phyloP scores from a whole-genome alignment of 2,797 vertebrate genomes.

The Amblyraja radiata region DNA sequence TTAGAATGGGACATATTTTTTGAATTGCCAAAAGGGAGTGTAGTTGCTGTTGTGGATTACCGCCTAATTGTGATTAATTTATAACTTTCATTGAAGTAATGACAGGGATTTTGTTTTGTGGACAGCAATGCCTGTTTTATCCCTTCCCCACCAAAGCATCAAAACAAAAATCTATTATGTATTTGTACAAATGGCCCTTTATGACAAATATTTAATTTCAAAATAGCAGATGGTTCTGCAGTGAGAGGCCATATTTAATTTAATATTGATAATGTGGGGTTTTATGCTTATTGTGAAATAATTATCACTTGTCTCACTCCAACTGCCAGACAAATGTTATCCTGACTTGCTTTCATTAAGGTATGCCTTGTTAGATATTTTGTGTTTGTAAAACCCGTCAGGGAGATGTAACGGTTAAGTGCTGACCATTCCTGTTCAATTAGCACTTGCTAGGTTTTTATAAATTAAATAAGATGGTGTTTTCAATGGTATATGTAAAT shows the following conservation, averaged over 20 bases:
- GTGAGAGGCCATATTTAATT: background rate
- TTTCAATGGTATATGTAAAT: background rate
- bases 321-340: background rate
- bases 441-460: background rate
- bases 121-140: background rate
- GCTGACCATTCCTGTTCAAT: background rate
- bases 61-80: no score
- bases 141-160: background rate
- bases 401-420: background rate
- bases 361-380: background rate
- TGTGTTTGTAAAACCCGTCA: background rate
- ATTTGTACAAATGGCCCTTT: background rate
- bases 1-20: background rate
- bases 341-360: background rate
- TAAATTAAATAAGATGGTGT: slow-evolving; percentile 1
- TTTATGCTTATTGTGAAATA: background rate
- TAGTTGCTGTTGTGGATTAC: background rate
- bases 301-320: background rate
- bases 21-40: background rate
- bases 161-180: background rate
- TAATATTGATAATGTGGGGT: background rate
- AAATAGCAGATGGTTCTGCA: background rate
- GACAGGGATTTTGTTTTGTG: background rate
- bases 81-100: background rate
- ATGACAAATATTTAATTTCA: background rate